Conservation (phyloP, 2,888 invertebrate genomes). For the Torymus tubicola region DNA sequence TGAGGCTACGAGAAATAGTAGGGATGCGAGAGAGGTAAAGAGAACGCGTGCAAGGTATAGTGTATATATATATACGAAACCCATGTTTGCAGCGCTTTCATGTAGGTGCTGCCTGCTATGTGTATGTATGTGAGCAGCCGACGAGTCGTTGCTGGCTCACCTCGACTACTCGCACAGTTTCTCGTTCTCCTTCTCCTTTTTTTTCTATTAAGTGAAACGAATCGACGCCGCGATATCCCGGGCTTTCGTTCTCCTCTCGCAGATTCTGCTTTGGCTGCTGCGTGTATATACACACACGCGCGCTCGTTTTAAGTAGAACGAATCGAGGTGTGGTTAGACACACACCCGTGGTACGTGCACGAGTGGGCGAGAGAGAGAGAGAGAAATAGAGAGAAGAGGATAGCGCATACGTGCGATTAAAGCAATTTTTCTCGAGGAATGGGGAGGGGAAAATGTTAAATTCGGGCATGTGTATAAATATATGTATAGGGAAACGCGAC, state of each 20-base stretch:
- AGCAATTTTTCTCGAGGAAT: conserved; percentile 33
- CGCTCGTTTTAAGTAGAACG: conserved; percentile 43
- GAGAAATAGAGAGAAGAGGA: background rate
- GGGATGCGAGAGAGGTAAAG: background rate
- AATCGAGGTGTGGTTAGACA: conserved; percentile 44
- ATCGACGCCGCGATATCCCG: conserved; percentile 33
- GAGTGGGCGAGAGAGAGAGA: background rate
- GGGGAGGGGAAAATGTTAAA: background rate
- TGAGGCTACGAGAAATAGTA: background rate
- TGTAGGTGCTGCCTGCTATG: background rate
- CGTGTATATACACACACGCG: no score
- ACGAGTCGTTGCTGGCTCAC: no score
- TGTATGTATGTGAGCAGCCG: no score
- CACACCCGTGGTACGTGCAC: background rate
- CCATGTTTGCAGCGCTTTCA: conserved; percentile 4
- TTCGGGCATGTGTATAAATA: background rate
- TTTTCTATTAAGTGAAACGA: conserved; percentile 47
- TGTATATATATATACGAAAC: no score
- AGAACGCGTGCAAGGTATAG: no score
- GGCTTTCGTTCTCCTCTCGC: conserved; percentile 7
- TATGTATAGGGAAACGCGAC: background rate
- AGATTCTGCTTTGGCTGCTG: conserved; percentile 27
- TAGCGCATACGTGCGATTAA: conserved; percentile 29
- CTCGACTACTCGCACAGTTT: background rate
- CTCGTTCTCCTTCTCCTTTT: conserved; percentile 15